A percentile compares a stretch with the other conserved stretches of the same genome.
phyloP scores from a whole-genome alignment of 2,113 vertebrate species.

The Dasyornis broadbenti region DNA sequence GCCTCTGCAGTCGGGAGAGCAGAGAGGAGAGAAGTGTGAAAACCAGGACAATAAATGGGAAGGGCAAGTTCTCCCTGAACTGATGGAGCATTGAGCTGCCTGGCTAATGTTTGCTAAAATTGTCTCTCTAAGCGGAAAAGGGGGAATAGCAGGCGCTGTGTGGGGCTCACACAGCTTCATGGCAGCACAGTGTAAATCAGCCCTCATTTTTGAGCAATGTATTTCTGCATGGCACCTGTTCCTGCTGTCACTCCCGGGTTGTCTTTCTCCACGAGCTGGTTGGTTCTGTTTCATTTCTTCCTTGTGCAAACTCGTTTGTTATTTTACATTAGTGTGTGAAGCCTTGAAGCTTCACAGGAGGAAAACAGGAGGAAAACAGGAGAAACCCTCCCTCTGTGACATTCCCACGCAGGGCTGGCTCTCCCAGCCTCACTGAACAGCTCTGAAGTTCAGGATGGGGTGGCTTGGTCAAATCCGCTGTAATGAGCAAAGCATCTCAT shows the following conservation, averaged over 20 bases:
- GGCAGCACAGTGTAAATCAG: background rate
- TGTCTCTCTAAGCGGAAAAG: background rate
- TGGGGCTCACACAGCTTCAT: background rate
- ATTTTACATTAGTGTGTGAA: background rate
- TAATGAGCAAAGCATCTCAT: background rate
- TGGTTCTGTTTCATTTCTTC: background rate
- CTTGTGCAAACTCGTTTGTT: background rate
- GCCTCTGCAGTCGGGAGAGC: background rate
- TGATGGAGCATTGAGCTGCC: fast-evolving
- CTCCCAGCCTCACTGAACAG: background rate
- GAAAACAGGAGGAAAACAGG: background rate
- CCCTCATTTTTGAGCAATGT: background rate
- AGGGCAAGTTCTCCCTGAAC: background rate
- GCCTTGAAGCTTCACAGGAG: no score
- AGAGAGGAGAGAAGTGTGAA: background rate
- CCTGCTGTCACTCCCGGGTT: background rate
- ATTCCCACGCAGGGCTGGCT: background rate
- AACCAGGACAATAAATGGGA: background rate
- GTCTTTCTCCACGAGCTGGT: background rate
- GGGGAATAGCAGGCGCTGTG: background rate
- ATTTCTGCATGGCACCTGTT: background rate
- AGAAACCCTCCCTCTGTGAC: background rate
- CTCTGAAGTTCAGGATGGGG: background rate
- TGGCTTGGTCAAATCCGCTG: background rate
- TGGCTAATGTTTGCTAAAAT: background rate